Percentiles rank a stretch among this genome's conserved stretches.
Conservation (phyloP, 2,113 vertebrate genomes). For the Archocentrus centrarchus region DNA sequence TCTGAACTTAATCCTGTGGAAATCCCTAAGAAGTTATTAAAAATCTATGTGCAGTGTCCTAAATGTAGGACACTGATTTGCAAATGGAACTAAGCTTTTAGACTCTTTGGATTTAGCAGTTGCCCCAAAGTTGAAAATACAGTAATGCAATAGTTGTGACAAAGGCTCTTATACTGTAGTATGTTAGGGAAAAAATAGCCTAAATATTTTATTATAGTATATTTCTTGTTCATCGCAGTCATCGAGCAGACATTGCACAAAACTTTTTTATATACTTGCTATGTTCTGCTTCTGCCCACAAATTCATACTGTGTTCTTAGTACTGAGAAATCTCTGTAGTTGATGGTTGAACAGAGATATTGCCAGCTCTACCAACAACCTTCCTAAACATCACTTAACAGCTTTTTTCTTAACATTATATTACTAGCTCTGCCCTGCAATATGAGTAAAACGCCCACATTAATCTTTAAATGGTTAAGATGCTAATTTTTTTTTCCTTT, state of each 20-base stretch:
- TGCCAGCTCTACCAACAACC: too few relatives aligned
- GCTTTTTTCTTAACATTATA: too few relatives aligned
- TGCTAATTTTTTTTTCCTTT: not conserved
- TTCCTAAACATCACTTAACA: too few relatives aligned
- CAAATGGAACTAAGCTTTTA: conserved; percentile 60
- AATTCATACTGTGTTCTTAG: too few relatives aligned
- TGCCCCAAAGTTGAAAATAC: conserved; percentile 34
- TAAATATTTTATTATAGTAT: not conserved
- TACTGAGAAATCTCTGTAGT: too few relatives aligned
- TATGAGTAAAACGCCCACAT: too few relatives aligned
- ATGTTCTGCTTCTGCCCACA: too few relatives aligned
- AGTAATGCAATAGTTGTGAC: conserved; percentile 18
- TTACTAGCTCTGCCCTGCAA: too few relatives aligned
- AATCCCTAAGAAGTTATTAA: conserved; percentile 69
- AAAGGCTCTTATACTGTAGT: not conserved
- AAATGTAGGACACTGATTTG: conserved; percentile 59
- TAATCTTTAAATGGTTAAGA: too few relatives aligned
- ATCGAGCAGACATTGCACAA: not conserved
- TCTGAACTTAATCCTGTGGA: conserved; percentile 67
- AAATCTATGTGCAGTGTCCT: conserved; percentile 53
- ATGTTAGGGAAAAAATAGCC: not conserved
- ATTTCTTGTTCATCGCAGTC: not conserved
- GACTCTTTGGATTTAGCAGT: conserved; percentile 24
- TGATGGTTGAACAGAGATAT: too few relatives aligned
- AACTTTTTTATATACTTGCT: not conserved